These are phyloP conservation scores for Nannoperca obscura DNA, from an alignment of 2,797 vertebrate species.

Conservation along the genomic window DNA sequence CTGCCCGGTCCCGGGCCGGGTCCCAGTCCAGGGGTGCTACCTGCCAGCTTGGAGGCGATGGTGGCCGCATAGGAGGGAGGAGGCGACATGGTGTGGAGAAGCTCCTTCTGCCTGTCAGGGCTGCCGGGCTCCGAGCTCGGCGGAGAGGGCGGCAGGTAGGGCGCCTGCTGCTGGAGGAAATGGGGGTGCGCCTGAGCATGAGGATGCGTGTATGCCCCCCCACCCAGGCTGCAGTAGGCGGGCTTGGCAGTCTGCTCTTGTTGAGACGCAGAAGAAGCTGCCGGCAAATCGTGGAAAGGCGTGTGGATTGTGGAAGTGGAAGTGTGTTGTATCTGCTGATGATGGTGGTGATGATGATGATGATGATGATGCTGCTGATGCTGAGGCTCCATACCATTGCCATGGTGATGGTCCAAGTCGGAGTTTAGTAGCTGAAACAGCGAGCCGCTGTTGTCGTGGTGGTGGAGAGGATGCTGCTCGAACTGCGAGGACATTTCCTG, in stretches of 20 bases:
- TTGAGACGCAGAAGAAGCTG: slow-evolving; percentile 63
- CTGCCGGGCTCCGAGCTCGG: slow-evolving; percentile 98
- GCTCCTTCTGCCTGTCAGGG: slow-evolving; percentile 96
- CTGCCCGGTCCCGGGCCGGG: slow-evolving; percentile 68
- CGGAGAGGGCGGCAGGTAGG: slow-evolving; percentile 96
- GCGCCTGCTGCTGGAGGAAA: slow-evolving; percentile 87
- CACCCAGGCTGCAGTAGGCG: slow-evolving; percentile 87
- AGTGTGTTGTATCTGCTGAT: slow-evolving; percentile 84
- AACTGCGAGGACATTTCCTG: slow-evolving; percentile 93
- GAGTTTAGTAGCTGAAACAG: slow-evolving; percentile 96
- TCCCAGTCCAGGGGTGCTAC: slow-evolving; percentile 63
- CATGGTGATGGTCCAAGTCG: slow-evolving; percentile 91
- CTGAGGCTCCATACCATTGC: slow-evolving; percentile 81
- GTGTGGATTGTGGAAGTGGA: slow-evolving; percentile 89
- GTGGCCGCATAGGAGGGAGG: slow-evolving; percentile 97
- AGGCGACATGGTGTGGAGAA: slow-evolving; percentile 94
- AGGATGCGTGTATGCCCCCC: slow-evolving; percentile 86
- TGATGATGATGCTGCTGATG: slow-evolving; percentile 70
- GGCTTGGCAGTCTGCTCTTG: slow-evolving; percentile 91
- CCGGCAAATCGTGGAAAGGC: slow-evolving; percentile 87
- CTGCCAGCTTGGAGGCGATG: slow-evolving; percentile 94
- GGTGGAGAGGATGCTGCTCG: slow-evolving; percentile 82
- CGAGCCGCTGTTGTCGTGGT: slow-evolving; percentile 88
- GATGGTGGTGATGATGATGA: slow-evolving; percentile 71
- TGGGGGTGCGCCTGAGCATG: slow-evolving; percentile 78